Evolutionary conservation across 2,113 vertebrate species (phyloP).

Genomic region (Notiomystis cincta): DNA sequence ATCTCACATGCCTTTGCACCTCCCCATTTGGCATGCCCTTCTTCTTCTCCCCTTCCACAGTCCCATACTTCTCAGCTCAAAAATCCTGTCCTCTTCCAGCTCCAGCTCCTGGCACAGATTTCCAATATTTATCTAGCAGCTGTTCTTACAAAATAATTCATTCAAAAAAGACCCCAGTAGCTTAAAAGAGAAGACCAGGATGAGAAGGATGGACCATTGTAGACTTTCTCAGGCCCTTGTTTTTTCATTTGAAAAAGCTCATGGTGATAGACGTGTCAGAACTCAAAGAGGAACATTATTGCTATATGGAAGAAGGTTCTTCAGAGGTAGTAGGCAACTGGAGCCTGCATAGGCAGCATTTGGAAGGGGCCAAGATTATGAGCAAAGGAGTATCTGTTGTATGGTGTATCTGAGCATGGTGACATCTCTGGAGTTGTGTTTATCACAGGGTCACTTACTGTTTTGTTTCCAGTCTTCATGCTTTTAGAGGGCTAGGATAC

Average conservation of each 20-base stretch:
- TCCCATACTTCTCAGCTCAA: neutral
- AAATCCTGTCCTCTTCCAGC: neutral
- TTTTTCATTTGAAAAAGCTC: neutral
- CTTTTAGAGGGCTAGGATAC: neutral
- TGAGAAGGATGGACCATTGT: neutral
- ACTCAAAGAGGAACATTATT: neutral
- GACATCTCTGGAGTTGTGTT: neutral
- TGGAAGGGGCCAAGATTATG: neutral
- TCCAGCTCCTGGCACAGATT: neutral
- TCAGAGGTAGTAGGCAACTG: neutral
- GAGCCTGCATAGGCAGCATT: neutral
- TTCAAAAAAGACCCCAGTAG: neutral
- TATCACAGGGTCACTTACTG: neutral
- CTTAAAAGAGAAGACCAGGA: neutral
- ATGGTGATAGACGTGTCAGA: neutral
- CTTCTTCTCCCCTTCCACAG: neutral
- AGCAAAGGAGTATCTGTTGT: neutral
- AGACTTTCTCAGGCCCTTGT: neutral
- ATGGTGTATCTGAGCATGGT: neutral
- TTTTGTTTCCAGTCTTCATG: neutral
- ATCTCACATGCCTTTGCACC: rapidly evolving
- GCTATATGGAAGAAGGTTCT: neutral
- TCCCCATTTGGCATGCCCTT: neutral
- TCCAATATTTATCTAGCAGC: neutral
- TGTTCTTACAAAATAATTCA: neutral